Evolutionary conservation across 1,140 invertebrate species (phyloP).

Genomic region (Drosophila nebulosa): DNA sequence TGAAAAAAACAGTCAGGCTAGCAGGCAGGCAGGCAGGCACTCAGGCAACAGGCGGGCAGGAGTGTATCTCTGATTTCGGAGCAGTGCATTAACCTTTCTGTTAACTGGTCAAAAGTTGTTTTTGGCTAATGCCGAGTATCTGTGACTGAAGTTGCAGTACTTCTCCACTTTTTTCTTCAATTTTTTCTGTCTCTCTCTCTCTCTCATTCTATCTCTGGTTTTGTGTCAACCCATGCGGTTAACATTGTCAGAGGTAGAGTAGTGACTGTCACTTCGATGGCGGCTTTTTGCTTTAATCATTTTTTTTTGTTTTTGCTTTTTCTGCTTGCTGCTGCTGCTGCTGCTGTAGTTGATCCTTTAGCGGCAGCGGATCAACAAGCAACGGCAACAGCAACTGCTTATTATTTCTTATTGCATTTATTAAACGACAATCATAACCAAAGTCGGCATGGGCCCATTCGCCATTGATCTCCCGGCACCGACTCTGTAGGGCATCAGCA

Average conservation of each 20-base stretch:
- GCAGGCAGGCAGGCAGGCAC: background rate
- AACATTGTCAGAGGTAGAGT: slow-evolving; percentile 45
- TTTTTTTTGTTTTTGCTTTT: slow-evolving; percentile 51
- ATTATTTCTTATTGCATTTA: slow-evolving; percentile 81
- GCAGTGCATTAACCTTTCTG: slow-evolving; percentile 57
- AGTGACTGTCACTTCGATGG: slow-evolving; percentile 57
- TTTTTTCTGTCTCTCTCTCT: slow-evolving; percentile 12
- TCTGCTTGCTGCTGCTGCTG: slow-evolving; percentile 22
- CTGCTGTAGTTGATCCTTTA: slow-evolving; percentile 56
- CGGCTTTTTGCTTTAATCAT: slow-evolving; percentile 78
- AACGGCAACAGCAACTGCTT: slow-evolving; percentile 53
- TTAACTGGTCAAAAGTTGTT: slow-evolving; percentile 34
- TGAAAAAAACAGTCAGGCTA: slow-evolving; percentile 38
- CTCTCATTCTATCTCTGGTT: slow-evolving; percentile 22
- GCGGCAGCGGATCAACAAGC: slow-evolving; percentile 29
- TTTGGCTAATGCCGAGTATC: slow-evolving; percentile 51
- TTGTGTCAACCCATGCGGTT: slow-evolving; percentile 51
- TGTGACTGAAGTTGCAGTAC: slow-evolving; percentile 9
- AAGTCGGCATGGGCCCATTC: slow-evolving; percentile 57
- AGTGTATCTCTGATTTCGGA: slow-evolving; percentile 26
- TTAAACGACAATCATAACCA: slow-evolving; percentile 80
- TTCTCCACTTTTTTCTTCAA: slow-evolving; percentile 15
- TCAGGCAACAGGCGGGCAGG: background rate
- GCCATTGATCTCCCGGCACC: slow-evolving; percentile 43
- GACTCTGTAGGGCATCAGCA: slow-evolving; percentile 31